Evolutionary conservation across 2,797 vertebrate genomes (phyloP).

Genomic region (Anniella stebbinsi): DNA sequence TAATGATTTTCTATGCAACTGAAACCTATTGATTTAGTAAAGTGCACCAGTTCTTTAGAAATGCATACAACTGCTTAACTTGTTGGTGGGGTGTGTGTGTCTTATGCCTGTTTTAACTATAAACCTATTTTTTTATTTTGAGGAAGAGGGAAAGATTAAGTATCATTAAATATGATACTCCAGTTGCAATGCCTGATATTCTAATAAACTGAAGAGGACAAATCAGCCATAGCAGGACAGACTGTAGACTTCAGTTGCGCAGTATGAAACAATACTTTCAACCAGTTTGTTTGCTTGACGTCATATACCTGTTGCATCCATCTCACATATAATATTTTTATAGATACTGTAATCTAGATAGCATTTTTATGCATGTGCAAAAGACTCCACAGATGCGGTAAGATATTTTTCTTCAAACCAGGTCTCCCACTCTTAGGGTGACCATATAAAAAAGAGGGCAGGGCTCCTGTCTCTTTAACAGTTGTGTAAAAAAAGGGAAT

Average conservation of each 20-base stretch:
- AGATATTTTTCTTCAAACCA: not conserved
- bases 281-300: not conserved
- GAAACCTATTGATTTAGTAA: not conserved
- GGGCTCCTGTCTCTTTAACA: too few relatives aligned
- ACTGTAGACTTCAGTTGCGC: not conserved
- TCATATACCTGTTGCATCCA: not conserved
- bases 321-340: not conserved
- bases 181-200: constrained; percentile 5
- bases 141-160: constrained; percentile 20
- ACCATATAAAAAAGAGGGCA: too few relatives aligned
- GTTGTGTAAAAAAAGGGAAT: too few relatives aligned
- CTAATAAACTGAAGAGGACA: constrained; percentile 10
- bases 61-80: not conserved
- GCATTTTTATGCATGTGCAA: not conserved
- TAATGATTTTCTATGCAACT: not conserved
- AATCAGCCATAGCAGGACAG: constrained; percentile 5
- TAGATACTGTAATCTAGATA: not conserved
- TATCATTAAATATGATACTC: constrained; percentile 18
- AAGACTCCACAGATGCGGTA: not conserved
- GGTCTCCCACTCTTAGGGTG: not conserved
- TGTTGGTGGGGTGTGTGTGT: not conserved
- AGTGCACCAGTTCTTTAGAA: not conserved
- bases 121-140: constrained; percentile 12
- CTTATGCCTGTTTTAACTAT: constrained; percentile 33
- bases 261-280: not conserved